Conservation (phyloP, 2,797 vertebrate species). For the Diplodus puntazzo region DNA sequence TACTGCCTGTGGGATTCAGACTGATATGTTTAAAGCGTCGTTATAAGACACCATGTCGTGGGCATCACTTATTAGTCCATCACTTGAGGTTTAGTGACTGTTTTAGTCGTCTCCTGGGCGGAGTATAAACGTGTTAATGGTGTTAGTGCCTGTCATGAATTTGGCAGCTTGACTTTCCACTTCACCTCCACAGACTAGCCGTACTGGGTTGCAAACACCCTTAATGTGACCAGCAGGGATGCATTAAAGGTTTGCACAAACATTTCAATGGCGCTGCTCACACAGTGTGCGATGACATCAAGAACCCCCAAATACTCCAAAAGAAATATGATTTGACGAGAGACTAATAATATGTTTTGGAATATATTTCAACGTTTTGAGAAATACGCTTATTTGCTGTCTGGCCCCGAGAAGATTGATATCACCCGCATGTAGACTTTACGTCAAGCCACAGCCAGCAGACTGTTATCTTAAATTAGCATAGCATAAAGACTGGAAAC, state of each 20-base stretch:
- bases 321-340: slow-evolving; percentile 40
- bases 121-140: slow-evolving; percentile 70
- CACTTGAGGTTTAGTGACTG: slow-evolving; percentile 40
- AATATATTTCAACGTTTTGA: neutral
- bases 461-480: neutral
- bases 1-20: slow-evolving; percentile 37
- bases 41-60: slow-evolving; percentile 36
- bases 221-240: slow-evolving; percentile 66
- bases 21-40: slow-evolving; percentile 40
- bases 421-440: neutral
- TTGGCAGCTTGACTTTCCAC: slow-evolving; percentile 76
- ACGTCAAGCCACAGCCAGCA: neutral
- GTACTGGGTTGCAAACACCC: slow-evolving; percentile 52
- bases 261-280: slow-evolving; percentile 45
- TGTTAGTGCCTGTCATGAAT: slow-evolving; percentile 66
- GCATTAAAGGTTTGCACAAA: slow-evolving; percentile 62
- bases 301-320: slow-evolving; percentile 34
- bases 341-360: slow-evolving; percentile 25
- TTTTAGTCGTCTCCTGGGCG: slow-evolving; percentile 57
- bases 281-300: slow-evolving; percentile 34
- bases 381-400: slow-evolving; percentile 12
- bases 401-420: slow-evolving; percentile 2
- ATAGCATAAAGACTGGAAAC: slow-evolving; percentile 1
- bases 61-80: slow-evolving; percentile 51
- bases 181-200: slow-evolving; percentile 60